Conservation (phyloP, 2,797 vertebrate genomes). For the Pseudopleuronectes americanus region DNA sequence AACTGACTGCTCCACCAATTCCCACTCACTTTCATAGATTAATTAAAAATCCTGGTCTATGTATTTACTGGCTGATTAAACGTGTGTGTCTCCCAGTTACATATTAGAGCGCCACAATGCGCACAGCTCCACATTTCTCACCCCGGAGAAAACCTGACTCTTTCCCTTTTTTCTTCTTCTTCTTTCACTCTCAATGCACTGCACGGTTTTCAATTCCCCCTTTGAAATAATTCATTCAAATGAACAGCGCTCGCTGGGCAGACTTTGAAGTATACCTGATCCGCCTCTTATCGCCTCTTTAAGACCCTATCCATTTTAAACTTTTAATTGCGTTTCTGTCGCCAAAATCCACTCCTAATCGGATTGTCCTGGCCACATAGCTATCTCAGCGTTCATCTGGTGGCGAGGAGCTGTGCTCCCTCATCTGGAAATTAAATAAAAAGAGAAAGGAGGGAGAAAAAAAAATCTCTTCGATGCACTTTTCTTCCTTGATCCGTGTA, state of each 20-base stretch:
- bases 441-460: neutral
- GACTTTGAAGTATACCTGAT: slow-evolving; percentile 78
- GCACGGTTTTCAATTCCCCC: slow-evolving; percentile 60
- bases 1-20: neutral
- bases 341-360: slow-evolving; percentile 75
- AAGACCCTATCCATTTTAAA: slow-evolving; percentile 70
- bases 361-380: slow-evolving; percentile 69
- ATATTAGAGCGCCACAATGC: slow-evolving; percentile 41
- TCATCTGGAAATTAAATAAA: slow-evolving; percentile 65
- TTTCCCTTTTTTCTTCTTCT: neutral
- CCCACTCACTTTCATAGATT: neutral
- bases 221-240: slow-evolving; percentile 75
- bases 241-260: slow-evolving; percentile 62
- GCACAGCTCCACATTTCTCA: slow-evolving; percentile 42
- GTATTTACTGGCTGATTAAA: slow-evolving; percentile 36
- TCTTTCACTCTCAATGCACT: slow-evolving; percentile 58
- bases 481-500: slow-evolving; percentile 1
- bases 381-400: slow-evolving; percentile 71
- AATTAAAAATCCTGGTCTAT: slow-evolving; percentile 3
- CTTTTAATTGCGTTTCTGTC: slow-evolving; percentile 81
- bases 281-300: slow-evolving; percentile 67
- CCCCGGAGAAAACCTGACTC: slow-evolving; percentile 39
- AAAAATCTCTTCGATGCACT: slow-evolving; percentile 11
- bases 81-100: slow-evolving; percentile 38
- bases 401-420: slow-evolving; percentile 62